Evolutionary conservation across 1,140 invertebrate genomes (phyloP), one percentile per base, ranked within the genome.

Genomic region (Mesaphorura yosii): DNA sequence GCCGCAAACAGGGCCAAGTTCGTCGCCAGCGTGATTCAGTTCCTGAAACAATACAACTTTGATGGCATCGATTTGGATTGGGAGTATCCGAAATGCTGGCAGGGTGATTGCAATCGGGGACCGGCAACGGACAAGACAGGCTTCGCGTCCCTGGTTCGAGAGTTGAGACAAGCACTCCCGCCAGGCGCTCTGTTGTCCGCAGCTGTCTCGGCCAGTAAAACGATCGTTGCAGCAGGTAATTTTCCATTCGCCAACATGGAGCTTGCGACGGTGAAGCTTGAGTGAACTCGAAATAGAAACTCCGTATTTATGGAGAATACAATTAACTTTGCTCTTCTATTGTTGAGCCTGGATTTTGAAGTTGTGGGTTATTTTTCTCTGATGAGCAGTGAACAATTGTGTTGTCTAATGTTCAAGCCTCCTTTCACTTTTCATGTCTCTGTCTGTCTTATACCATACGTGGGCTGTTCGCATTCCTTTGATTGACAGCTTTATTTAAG

Each of bases 121-220:
- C 75, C 73, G n/a, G 67, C 64, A 3, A 72, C 73, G 1, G 78
- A 80, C 58, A 78, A 78, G 60, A 60, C 68, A 39, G 69, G 73
- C 3, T 91, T 90, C 64, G 77, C 81, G 0, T 73, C 76, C 19
- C 75, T 84, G 42, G 74, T 88, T 0, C 70, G 70, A 49, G 88
- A 91, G 66, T 65, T 94, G 0, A 82, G 79, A 29, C 74, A 73
- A 22, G 80, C 78, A 3, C 84, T 93, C 48, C 78, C 73, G 63
- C 82, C 78, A 62, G 83, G 82, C 19, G 70, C 67, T 55, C 58
- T 78, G 2, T 64, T 79, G 1, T 76, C 75, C 14, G 69, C 76
- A n/a, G 76, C 76, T 3, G 76, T 79, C 2, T 79, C 77, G 3
- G 73, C 77, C 1, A 78, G 73, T 60, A 75, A 73, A 65, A 62